phyloP scores from a whole-genome alignment of 2,888 invertebrate genomes.

The Phrixothrix hirtus region DNA sequence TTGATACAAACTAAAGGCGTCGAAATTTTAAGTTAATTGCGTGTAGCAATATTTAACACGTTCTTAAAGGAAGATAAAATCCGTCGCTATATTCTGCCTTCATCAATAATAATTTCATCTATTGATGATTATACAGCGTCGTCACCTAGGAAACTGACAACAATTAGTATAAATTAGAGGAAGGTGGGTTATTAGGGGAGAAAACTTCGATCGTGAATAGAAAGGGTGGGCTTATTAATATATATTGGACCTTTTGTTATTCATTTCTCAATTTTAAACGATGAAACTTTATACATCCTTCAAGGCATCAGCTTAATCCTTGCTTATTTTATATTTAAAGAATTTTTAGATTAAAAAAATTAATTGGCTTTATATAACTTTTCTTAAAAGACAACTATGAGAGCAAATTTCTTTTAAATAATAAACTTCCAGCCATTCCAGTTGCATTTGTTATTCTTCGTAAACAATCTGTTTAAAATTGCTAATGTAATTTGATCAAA shows the following conservation, averaged over 20 bases:
- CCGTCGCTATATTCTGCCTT: conserved; percentile 47
- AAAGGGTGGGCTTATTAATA: conserved; percentile 47
- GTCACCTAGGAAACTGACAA: conserved; percentile 56
- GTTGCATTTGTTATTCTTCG: no score
- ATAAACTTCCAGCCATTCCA: no score
- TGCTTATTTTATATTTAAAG: neutral
- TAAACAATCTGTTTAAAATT: no score
- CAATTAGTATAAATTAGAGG: conserved; percentile 55
- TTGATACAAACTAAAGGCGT: conserved; percentile 19
- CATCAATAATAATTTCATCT: conserved; percentile 57
- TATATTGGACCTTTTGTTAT: conserved; percentile 45
- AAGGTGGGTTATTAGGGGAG: conserved; percentile 35
- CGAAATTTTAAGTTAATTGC: conserved; percentile 21
- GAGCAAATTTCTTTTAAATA: no score
- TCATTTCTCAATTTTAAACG: conserved; percentile 25
- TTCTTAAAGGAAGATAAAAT: conserved; percentile 11
- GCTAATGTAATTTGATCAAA: no score
- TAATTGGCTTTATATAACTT: no score
- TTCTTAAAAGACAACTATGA: no score
- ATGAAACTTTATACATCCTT: conserved; percentile 12
- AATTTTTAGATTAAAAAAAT: no score
- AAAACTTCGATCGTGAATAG: conserved; percentile 44
- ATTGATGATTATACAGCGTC: conserved; percentile 54
- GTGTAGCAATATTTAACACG: conserved; percentile 17
- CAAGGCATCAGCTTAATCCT: neutral